Percentiles rank a stretch among this genome's conserved stretches.
Conservation (phyloP, 2,888 invertebrate genomes). For the Charanyca ferruginea region DNA sequence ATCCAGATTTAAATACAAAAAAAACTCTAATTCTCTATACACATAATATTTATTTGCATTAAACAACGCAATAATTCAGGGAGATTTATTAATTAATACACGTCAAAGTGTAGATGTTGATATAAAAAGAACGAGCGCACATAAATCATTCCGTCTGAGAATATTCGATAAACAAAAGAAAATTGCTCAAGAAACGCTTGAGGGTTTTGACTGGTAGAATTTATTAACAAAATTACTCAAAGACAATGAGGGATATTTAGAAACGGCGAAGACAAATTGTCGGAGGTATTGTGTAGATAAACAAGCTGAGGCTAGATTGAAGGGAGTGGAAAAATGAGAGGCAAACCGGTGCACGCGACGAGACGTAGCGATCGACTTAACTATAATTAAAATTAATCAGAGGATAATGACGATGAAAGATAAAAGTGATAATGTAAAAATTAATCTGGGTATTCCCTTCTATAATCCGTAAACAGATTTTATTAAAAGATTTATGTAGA, state of each 20-base stretch:
- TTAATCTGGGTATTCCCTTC: slow-evolving; percentile 26
- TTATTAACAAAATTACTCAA: slow-evolving; percentile 89
- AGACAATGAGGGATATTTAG: slow-evolving; percentile 88
- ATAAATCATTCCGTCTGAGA: slow-evolving; percentile 78
- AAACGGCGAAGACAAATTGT: slow-evolving; percentile 86
- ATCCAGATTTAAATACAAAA: slow-evolving; percentile 39
- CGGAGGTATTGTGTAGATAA: slow-evolving; percentile 83
- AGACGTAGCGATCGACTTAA: slow-evolving; percentile 42
- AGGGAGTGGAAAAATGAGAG: slow-evolving; percentile 75
- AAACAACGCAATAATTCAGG: slow-evolving; percentile 65
- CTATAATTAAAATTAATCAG: neutral
- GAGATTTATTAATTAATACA: slow-evolving; percentile 71
- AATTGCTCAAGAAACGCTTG: slow-evolving; percentile 75
- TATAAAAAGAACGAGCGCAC: slow-evolving; percentile 69
- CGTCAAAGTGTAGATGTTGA: slow-evolving; percentile 70
- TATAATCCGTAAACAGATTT: slow-evolving; percentile 24
- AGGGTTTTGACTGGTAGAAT: slow-evolving; percentile 85
- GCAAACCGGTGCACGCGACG: slow-evolving; percentile 38
- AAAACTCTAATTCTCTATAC: slow-evolving; percentile 47
- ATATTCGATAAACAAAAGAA: slow-evolving; percentile 83
- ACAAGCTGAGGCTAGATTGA: slow-evolving; percentile 76
- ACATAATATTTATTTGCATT: slow-evolving; percentile 58
- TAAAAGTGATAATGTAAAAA: slow-evolving; percentile 20
- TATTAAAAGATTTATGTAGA: slow-evolving; percentile 29
- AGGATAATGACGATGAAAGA: slow-evolving; percentile 20